A percentile compares a stretch with the other conserved stretches of the same genome.
Conservation (phyloP, 1,140 invertebrate species). For the Drosophila micromelanica region DNA sequence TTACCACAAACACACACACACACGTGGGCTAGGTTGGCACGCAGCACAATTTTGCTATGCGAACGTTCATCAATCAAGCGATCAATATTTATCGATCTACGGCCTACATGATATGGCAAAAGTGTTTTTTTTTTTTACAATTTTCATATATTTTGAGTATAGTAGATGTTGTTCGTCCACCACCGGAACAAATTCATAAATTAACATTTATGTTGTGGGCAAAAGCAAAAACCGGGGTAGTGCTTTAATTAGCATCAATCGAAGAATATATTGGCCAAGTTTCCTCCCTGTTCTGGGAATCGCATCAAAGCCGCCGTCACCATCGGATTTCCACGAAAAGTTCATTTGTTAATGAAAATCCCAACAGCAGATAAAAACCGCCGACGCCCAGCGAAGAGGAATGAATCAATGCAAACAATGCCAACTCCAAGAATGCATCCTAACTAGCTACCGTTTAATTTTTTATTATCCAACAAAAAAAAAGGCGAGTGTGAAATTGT, state of each 20-base stretch:
- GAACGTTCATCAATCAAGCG: constrained; percentile 56
- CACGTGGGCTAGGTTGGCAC: neutral
- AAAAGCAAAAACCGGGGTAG: neutral
- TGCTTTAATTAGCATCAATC: constrained; percentile 66
- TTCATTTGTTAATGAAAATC: constrained; percentile 72
- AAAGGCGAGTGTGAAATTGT: constrained; percentile 69
- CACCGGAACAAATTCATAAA: constrained; percentile 64
- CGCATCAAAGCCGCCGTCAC: constrained; percentile 64
- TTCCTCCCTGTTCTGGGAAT: constrained; percentile 43
- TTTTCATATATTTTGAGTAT: neutral
- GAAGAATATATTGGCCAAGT: constrained; percentile 13
- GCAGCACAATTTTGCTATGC: constrained; percentile 27
- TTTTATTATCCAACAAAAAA: constrained; percentile 63
- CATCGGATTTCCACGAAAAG: constrained; percentile 64
- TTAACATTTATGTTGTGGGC: constrained; percentile 44
- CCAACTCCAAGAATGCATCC: constrained; percentile 61
- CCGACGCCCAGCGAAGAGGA: constrained; percentile 25
- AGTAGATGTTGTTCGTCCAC: neutral
- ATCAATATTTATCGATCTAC: constrained; percentile 21
- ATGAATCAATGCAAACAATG: constrained; percentile 67
- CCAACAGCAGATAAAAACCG: constrained; percentile 43
- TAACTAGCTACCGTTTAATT: constrained; percentile 83
- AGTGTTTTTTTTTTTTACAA: constrained; percentile 5
- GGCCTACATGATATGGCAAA: constrained; percentile 47
- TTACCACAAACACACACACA: constrained; percentile 22